Evolutionary conservation across 1,140 invertebrate genomes (phyloP).

Genomic region (Tetragonula clypearis): DNA sequence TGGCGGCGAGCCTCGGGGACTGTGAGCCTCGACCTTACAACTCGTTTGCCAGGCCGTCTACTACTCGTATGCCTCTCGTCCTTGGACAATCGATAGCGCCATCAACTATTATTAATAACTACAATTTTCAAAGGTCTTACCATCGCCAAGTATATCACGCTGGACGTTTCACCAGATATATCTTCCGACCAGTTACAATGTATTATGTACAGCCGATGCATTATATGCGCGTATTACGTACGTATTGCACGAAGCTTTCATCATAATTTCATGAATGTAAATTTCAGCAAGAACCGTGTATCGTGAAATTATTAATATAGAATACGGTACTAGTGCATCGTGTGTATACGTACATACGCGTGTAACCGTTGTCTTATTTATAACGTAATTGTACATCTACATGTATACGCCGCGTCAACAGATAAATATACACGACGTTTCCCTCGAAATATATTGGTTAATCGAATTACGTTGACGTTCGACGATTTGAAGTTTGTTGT

Average conservation of each 20-base stretch:
- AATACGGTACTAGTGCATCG: not conserved
- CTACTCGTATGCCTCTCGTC: conserved; percentile 57
- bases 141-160: not conserved
- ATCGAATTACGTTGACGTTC: not conserved
- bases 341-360: not conserved
- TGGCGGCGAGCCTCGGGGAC: conserved; percentile 58
- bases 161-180: not conserved
- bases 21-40: conserved; percentile 70
- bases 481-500: not conserved
- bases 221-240: not conserved
- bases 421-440: not conserved
- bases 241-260: not conserved
- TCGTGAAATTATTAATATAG: not conserved
- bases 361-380: not conserved
- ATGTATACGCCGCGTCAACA: not conserved
- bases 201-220: not conserved
- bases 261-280: not conserved
- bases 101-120: conserved; percentile 62
- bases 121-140: conserved; percentile 44
- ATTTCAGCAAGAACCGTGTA: not conserved
- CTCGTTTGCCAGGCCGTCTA: conserved; percentile 59
- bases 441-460: not conserved
- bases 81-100: conserved; percentile 73
- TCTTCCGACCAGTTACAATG: no score
- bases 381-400: not conserved